Evolutionary conservation across 2,888 invertebrate species (phyloP).

Genomic region (Nymphalis polychloros): DNA sequence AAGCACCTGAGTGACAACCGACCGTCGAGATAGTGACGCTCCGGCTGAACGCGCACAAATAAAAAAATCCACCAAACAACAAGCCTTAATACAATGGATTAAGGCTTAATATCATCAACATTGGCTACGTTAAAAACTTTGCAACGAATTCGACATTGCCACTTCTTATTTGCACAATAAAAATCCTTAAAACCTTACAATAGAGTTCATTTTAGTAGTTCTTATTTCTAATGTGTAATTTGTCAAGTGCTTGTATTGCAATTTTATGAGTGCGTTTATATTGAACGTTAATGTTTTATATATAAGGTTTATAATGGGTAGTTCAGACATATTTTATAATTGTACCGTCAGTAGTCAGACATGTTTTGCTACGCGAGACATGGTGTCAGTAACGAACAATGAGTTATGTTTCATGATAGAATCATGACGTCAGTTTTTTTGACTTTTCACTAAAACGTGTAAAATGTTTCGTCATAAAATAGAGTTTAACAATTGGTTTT

Average conservation of each 20-base stretch:
- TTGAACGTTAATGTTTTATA: conserved; percentile 13
- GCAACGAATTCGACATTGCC: neutral
- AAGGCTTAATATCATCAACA: conserved; percentile 1
- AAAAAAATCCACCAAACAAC: neutral
- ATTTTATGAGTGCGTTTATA: conserved; percentile 24
- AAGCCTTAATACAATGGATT: conserved; percentile 17
- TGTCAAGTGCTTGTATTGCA: conserved; percentile 26
- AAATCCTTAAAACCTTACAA: conserved; percentile 5
- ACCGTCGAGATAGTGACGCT: conserved; percentile 48
- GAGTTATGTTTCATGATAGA: conserved; percentile 43
- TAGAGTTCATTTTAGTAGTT: conserved; percentile 28
- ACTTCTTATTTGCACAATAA: conserved; percentile 27
- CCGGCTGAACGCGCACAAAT: conserved; percentile 33
- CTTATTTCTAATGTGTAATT: conserved; percentile 19
- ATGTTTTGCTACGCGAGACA: conserved; percentile 43
- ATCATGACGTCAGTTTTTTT: conserved; percentile 30
- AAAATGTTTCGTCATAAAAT: conserved; percentile 1
- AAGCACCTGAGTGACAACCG: conserved; percentile 47
- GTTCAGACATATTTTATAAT: neutral
- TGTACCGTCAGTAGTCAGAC: conserved; percentile 40
- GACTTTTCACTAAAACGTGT: conserved; percentile 14
- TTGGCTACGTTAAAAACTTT: neutral
- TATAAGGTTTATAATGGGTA: conserved; percentile 29
- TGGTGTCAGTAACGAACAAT: conserved; percentile 44
- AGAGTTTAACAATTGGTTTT: neutral